These are phyloP conservation scores for Andrena bucephala DNA, from an alignment of 2,888 invertebrate species.

Conservation along the genomic window DNA sequence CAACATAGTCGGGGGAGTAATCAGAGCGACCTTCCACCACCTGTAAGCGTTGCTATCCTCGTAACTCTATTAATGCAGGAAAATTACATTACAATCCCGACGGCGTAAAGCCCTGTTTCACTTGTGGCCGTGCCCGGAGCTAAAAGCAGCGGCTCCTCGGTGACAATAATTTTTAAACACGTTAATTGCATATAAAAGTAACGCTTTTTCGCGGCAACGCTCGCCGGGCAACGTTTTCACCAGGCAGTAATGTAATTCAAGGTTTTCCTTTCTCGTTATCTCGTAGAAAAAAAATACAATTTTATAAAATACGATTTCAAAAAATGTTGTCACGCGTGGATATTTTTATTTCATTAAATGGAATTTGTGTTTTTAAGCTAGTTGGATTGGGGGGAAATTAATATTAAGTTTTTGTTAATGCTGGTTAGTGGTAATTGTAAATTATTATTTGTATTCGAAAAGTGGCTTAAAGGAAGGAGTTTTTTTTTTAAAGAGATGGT, in stretches of 20 bases:
- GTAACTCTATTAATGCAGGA: slow-evolving; percentile 4
- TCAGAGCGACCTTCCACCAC: neutral
- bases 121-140: neutral
- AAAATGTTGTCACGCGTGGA: too few species aligned
- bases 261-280: neutral
- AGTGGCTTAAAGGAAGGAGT: too few species aligned
- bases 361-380: too few species aligned
- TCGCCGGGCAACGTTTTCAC: neutral
- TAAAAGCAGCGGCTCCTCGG: neutral
- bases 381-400: too few species aligned
- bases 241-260: neutral
- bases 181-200: slow-evolving; percentile 25
- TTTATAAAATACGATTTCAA: too few species aligned
- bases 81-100: slow-evolving; percentile 29
- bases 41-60: slow-evolving; percentile 7
- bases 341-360: too few species aligned
- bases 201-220: too few species aligned
- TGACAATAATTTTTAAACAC: slow-evolving; percentile 33
- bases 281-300: neutral
- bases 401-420: too few species aligned
- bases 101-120: neutral
- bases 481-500: too few species aligned
- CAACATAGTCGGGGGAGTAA: neutral
- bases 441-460: too few species aligned
- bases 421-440: too few species aligned